A percentile compares a stretch with the other conserved stretches of the same genome.
Evolutionary conservation across 1,140 invertebrate genomes (phyloP).

Genomic region (Sipha flava): DNA sequence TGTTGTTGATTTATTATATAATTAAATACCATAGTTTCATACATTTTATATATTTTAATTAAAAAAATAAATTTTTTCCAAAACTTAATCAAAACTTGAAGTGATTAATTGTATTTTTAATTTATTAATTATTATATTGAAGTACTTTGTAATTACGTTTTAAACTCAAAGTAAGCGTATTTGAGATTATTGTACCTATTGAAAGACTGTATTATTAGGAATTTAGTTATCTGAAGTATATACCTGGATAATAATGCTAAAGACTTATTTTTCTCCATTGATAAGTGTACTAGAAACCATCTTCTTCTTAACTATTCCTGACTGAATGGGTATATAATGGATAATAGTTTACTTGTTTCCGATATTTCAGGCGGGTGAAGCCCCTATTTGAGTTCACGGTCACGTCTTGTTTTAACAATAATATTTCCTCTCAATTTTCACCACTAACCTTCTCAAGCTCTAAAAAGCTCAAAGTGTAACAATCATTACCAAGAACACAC

Average conservation of each 20-base stretch:
- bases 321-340: neutral
- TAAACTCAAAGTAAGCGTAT: too few relatives aligned
- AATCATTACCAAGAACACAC: constrained; percentile 1
- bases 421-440: neutral
- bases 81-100: too few relatives aligned
- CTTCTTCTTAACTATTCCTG: neutral
- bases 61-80: too few relatives aligned
- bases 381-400: neutral
- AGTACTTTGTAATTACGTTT: too few relatives aligned
- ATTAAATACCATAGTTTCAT: too few relatives aligned
- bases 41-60: too few relatives aligned
- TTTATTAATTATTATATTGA: too few relatives aligned
- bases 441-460: neutral
- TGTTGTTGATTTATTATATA: too few relatives aligned
- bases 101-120: too few relatives aligned
- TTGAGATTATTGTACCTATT: too few relatives aligned
- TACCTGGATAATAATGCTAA: neutral
- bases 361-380: neutral
- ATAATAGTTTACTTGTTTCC: neutral
- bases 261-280: too few relatives aligned
- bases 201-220: neutral
- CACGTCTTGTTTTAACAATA: constrained; percentile 14
- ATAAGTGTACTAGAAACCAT: neutral
- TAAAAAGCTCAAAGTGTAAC: constrained; percentile 2
- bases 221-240: neutral